phyloP scores from a whole-genome alignment of 1,140 invertebrate species.

The Lepidurus apus region DNA sequence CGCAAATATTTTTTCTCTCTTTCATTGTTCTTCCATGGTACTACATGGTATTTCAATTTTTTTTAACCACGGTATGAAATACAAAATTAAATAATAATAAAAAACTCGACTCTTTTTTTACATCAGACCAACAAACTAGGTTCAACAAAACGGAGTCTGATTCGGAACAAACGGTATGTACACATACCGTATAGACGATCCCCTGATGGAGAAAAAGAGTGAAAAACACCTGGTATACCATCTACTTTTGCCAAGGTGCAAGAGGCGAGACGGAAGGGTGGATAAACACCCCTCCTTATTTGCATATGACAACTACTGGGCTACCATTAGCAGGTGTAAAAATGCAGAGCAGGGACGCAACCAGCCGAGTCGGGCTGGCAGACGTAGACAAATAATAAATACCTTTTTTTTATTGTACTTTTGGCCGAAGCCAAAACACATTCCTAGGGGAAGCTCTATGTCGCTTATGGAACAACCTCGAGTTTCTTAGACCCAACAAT shows the following conservation, averaged over 20 bases:
- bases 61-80: too few relatives aligned
- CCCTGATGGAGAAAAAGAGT: neutral
- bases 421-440: neutral
- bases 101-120: neutral
- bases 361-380: conserved; percentile 17
- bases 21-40: too few relatives aligned
- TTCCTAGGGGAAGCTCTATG: neutral
- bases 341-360: conserved; percentile 11
- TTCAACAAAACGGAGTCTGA: neutral
- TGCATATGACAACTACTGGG: conserved; percentile 21
- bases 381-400: conserved; percentile 10
- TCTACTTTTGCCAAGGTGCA: neutral
- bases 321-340: conserved; percentile 22
- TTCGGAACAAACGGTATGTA: neutral
- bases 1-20: neutral
- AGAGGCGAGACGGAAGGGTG: conserved; percentile 13
- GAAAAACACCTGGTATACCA: neutral
- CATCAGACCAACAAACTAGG: neutral
- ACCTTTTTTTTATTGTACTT: neutral
- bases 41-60: too few relatives aligned
- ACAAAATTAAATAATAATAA: too few relatives aligned
- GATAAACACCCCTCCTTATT: conserved; percentile 16
- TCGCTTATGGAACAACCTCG: neutral
- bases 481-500: neutral
- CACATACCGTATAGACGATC: neutral